Percentiles rank a stretch among this genome's conserved stretches.
Conservation (phyloP, 2,797 vertebrate genomes). For the Naso thynnoides region DNA sequence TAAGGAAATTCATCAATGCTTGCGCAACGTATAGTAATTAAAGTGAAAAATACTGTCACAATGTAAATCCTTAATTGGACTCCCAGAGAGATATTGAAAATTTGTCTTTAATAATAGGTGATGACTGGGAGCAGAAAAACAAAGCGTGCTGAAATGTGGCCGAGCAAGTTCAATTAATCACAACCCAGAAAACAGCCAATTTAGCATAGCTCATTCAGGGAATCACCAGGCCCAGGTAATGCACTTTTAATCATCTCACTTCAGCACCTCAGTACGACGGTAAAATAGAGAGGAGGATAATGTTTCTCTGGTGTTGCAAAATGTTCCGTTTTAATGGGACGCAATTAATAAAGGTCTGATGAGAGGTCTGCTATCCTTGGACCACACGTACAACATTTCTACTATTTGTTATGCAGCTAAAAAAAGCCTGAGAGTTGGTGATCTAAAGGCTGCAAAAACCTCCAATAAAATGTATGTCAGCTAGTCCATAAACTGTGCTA, state of each 20-base stretch:
- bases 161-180: slow-evolving; percentile 98
- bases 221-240: slow-evolving; percentile 96
- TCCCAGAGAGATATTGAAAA: slow-evolving; percentile 99
- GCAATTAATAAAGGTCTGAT: slow-evolving; percentile 69
- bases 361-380: slow-evolving; percentile 44
- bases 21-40: slow-evolving; percentile 99
- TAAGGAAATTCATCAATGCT: slow-evolving; percentile 96
- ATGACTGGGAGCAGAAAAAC: slow-evolving; percentile 99
- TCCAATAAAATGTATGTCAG: slow-evolving; percentile 31
- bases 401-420: slow-evolving; percentile 24
- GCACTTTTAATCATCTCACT: slow-evolving; percentile 99
- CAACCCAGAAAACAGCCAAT: slow-evolving; percentile 96
- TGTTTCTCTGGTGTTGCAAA: slow-evolving; percentile 76
- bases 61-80: slow-evolving; percentile 99
- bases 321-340: slow-evolving; percentile 70
- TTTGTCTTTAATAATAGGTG: slow-evolving; percentile 99
- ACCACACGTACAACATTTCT: slow-evolving; percentile 18
- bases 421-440: slow-evolving; percentile 21
- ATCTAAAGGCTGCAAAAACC: slow-evolving; percentile 43
- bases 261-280: slow-evolving; percentile 85
- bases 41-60: slow-evolving; percentile 99
- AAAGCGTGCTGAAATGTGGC: slow-evolving; percentile 98
- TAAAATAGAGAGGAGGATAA: slow-evolving; percentile 75
- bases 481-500: slow-evolving; percentile 40
- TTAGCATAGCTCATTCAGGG: slow-evolving; percentile 98